Evolutionary conservation across 2,888 invertebrate species (phyloP).

Genomic region (Ophonus ardosiacus): DNA sequence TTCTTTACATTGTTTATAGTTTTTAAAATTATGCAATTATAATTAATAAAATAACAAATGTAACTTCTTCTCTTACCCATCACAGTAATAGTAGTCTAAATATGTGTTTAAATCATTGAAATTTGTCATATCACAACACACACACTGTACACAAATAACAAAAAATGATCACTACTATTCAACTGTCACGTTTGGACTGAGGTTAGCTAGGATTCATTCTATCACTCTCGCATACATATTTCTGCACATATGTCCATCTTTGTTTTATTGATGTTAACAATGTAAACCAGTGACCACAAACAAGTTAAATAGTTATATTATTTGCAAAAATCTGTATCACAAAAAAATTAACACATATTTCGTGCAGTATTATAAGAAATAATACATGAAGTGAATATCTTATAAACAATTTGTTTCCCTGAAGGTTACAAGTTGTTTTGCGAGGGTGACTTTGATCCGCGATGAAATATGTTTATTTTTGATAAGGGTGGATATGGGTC

Average conservation of each 20-base stretch:
- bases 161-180: neutral
- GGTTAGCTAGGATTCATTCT: neutral
- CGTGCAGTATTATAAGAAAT: too few species aligned
- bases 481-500: constrained; percentile 21
- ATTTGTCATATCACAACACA: neutral
- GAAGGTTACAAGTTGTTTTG: neutral
- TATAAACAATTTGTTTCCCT: neutral
- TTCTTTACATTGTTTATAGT: too few species aligned
- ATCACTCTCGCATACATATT: neutral
- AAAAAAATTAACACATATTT: too few species aligned
- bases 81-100: neutral
- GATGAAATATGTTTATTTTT: constrained; percentile 20
- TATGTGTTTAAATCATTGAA: neutral
- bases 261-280: neutral
- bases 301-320: neutral
- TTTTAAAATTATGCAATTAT: too few species aligned
- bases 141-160: neutral
- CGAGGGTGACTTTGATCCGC: neutral
- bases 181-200: neutral
- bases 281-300: neutral
- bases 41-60: too few species aligned
- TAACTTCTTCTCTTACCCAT: too few species aligned
- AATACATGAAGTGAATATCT: neutral
- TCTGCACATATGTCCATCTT: neutral
- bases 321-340: too few species aligned